phyloP scores from a whole-genome alignment of 2,888 invertebrate species.

The Anarsia innoxiella region DNA sequence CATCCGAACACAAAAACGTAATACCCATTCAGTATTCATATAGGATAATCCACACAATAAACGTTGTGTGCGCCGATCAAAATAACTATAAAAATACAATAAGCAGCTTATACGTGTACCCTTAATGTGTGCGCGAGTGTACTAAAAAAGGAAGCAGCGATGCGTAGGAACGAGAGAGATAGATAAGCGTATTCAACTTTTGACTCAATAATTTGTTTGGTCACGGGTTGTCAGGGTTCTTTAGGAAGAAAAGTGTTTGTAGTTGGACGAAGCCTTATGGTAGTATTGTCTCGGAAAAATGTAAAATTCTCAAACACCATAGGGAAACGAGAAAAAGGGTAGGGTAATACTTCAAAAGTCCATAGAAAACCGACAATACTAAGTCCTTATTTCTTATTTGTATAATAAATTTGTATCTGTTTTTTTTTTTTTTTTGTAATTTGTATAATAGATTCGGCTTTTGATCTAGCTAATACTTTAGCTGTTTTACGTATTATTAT shows the following conservation, averaged over 20 bases:
- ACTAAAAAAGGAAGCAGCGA: conserved; percentile 26
- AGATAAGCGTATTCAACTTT: conserved; percentile 29
- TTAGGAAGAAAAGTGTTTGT: conserved; percentile 26
- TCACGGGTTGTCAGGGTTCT: conserved; percentile 34
- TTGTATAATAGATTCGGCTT: too few species aligned
- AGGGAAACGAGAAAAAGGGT: too few species aligned
- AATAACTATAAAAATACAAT: conserved; percentile 75
- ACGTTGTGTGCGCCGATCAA: conserved; percentile 60
- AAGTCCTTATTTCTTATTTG: too few species aligned
- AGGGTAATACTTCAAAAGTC: too few species aligned
- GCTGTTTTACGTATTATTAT: too few species aligned
- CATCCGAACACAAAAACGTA: conserved; percentile 53
- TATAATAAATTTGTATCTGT: too few species aligned
- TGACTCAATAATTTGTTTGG: conserved; percentile 45
- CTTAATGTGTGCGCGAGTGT: conserved; percentile 52
- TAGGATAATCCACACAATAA: conserved; percentile 58
- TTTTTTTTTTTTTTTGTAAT: too few species aligned
- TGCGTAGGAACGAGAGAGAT: conserved; percentile 17
- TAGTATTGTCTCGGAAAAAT: too few species aligned
- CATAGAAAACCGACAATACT: too few species aligned
- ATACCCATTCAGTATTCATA: conserved; percentile 62
- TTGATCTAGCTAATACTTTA: too few species aligned
- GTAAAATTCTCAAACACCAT: too few species aligned
- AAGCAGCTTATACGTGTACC: conserved; percentile 68
- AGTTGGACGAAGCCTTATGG: too few species aligned